Base-by-base conservation (phyloP, 2,113 vertebrate species). In the Hippocampus guttulatus region DNA sequence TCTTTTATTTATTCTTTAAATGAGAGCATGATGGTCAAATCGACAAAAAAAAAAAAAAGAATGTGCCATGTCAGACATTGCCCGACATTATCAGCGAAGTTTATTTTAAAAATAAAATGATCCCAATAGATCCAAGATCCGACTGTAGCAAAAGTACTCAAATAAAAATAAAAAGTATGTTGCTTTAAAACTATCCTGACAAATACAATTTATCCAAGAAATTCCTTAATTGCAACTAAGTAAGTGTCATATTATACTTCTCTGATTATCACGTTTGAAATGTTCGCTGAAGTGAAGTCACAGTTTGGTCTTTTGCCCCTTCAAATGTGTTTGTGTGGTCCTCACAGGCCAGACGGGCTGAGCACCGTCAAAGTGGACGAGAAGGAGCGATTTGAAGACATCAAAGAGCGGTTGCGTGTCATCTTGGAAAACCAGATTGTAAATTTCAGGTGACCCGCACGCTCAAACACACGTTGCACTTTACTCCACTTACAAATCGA, bases 351-450 rank as follows among this genome's bases (percentile, higher is more conserved):
- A 41, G 97, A 99, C 3, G 97, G 97, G 82, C 95, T 99, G 70
- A 97, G 95, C 91, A 99, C 97, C 1, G 97, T 99, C 85, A 96
- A 92, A 0, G 95, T 99, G 66, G 97, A 99, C n/a, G 97, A 99
- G 89, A 99, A 99, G 80, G 97, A 99, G 15, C 94, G 95, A 73
- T 99, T 99, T 8, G 97, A 99, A 86, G 97, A 99, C 84, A 98
- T 99, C 91, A 99, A 99, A 91, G 97, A 99, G 81, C 90, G 95
- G 77, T 95, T 99, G 80, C 95, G 96, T 62, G 93, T 98, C 82
- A 94, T 99, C 73, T 83, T 99, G 91, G 97, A 99, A 91, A 98
- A 97, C 88, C 94, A 98, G 90, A 99, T 99, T 88, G 97, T 96
- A 57, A 96, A 98, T 92, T 99, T 99, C 93, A 97, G 97, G 97